Conservation (phyloP, 2,797 vertebrate genomes). For the Morus bassanus region DNA sequence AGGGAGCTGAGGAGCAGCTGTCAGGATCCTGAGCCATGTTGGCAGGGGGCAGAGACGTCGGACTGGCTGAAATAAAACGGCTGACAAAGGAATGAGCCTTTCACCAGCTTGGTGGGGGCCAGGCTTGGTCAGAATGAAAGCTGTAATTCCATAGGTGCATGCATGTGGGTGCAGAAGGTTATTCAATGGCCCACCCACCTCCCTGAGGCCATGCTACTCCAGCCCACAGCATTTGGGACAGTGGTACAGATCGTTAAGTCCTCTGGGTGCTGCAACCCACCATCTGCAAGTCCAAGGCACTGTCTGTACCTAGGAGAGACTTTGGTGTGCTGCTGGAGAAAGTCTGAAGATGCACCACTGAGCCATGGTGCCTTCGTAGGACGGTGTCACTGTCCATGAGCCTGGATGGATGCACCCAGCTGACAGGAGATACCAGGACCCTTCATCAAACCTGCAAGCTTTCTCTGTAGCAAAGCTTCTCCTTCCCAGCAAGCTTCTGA, state of each 20-base stretch:
- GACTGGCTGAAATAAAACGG: not conserved
- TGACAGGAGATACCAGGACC: not conserved
- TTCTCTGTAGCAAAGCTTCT: not conserved
- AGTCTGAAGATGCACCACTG: not conserved
- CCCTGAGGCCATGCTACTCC: not conserved
- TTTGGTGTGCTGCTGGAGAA: not conserved
- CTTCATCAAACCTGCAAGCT: not conserved
- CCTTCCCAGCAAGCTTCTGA: not conserved
- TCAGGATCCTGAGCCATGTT: not conserved
- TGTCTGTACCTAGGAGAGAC: not conserved
- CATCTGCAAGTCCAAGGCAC: not conserved
- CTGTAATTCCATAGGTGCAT: rapidly evolving
- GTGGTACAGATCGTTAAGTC: rapidly evolving
- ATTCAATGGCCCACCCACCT: not conserved
- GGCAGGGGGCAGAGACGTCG: not conserved
- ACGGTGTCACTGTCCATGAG: not conserved
- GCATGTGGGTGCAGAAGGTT: not conserved
- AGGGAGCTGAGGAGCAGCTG: not conserved
- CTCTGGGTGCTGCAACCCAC: not conserved
- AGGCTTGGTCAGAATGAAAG: not conserved
- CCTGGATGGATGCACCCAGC: not conserved
- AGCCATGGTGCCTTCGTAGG: rapidly evolving
- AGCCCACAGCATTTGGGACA: not conserved
- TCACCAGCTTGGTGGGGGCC: not conserved
- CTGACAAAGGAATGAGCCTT: not conserved